phyloP scores from a whole-genome alignment of 2,113 vertebrate species.

The Scatophagus argus region DNA sequence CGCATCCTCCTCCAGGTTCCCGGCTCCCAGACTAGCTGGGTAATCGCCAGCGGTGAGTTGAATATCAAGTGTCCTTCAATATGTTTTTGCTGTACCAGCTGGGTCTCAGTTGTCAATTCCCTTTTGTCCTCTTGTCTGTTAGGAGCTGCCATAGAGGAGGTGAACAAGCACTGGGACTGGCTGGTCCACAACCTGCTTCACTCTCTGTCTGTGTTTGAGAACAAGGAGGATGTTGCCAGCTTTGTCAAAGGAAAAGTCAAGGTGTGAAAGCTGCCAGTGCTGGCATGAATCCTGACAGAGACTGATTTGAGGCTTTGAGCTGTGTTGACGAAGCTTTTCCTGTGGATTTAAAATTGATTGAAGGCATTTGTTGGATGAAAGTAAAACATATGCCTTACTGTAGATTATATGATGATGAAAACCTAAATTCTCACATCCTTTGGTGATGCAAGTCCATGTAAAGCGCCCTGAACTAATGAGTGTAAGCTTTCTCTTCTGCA shows the following conservation, averaged over 20 bases:
- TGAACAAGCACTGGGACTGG: conserved; percentile 97
- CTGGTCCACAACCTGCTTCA: conserved; percentile 94
- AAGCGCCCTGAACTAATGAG: not conserved
- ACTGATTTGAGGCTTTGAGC: not conserved
- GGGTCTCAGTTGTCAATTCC: not conserved
- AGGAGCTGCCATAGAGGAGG: conserved; percentile 94
- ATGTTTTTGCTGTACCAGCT: not conserved
- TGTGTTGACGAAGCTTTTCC: not conserved
- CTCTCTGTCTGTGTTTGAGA: conserved; percentile 96
- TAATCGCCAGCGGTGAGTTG: conserved; percentile 95
- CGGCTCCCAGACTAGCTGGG: conserved; percentile 93
- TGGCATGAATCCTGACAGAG: not conserved
- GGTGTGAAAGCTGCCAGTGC: conserved; percentile 74
- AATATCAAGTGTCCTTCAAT: not conserved
- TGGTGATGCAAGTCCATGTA: not conserved
- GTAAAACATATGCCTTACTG: not conserved
- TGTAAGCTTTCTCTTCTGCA: conserved; percentile 54
- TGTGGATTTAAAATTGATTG: not conserved
- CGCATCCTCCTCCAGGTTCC: conserved; percentile 96
- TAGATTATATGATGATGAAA: not conserved
- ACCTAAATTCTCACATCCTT: too few relatives aligned
- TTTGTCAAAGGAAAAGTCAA: conserved; percentile 97
- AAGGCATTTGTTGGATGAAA: not conserved
- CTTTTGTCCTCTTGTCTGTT: conserved; percentile 43
- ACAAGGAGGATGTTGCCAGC: conserved; percentile 93